phyloP scores from a whole-genome alignment of 2,888 invertebrate species.

The Odiellus spinosus region DNA sequence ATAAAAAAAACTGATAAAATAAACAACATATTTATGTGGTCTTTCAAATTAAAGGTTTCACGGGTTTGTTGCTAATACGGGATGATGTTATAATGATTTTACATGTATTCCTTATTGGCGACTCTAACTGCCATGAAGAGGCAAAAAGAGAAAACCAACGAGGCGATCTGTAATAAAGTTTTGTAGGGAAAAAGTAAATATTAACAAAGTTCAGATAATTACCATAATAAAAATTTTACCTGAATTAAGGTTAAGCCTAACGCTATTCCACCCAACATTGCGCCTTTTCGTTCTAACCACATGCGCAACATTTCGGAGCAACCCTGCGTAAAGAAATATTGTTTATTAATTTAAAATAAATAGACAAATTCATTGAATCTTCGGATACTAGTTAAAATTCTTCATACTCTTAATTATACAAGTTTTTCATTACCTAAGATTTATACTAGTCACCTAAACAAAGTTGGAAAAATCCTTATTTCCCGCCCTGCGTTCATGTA shows the following conservation, averaged over 20 bases:
- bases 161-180: neutral
- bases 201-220: too few relatives aligned
- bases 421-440: too few relatives aligned
- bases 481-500: too few relatives aligned
- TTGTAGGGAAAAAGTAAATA: too few relatives aligned
- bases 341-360: constrained; percentile 3
- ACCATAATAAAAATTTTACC: too few relatives aligned
- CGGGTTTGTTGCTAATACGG: neutral
- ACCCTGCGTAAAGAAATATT: too few relatives aligned
- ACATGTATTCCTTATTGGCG: neutral
- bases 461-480: too few relatives aligned
- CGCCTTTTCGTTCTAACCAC: constrained; percentile 65
- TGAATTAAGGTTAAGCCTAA: constrained; percentile 58
- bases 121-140: neutral
- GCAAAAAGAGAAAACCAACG: neutral
- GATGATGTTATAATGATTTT: neutral
- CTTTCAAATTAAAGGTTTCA: neutral
- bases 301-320: constrained; percentile 77
- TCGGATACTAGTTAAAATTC: too few relatives aligned
- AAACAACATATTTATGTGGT: too few relatives aligned
- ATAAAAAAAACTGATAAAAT: too few relatives aligned
- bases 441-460: too few relatives aligned
- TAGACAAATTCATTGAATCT: neutral
- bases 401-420: too few relatives aligned
- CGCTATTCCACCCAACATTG: constrained; percentile 65